Evolutionary conservation across 2,888 invertebrate genomes (phyloP), one percentile per base, ranked within the genome.

Genomic region (Oligia latruncula): DNA sequence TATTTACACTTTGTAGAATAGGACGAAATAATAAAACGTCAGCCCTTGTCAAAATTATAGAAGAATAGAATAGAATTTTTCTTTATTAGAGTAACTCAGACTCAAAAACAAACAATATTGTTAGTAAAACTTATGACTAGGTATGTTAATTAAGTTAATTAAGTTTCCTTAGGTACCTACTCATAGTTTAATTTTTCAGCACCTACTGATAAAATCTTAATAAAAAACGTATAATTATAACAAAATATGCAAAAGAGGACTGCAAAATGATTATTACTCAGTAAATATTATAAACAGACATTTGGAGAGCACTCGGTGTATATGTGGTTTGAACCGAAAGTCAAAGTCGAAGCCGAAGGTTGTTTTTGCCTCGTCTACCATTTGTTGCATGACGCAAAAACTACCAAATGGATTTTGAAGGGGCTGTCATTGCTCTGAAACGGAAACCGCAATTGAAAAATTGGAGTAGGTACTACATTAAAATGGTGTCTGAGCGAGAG

Each of bases 301-400:
- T 80, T 70, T 66, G 60, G 29, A 70, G 74, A 80, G 84, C 66
- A 60, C 74, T 84, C 43, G 70, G 58, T 67, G 58, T 29, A n/a
- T 43, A 60, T 77, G 80, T 73, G 87, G 74, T 77, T 74, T 60
- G 58, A 64, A 70, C 70, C 46, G 9, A 74, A 73, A 55, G 4
- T 29, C 64, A 15, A 40, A 40, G 40, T 4, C 40, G 40, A 40
- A 5, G 40, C 40, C 40, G 40, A 40, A 40, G 40, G 40, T 40
- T 58, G 71, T 87, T 85, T 86, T 83, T 84, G 23, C 52, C 43
- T 82, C 72, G n/a, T 74, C 52, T 65, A 71, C 74, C 62, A 77
- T 87, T 83, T 71, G 60, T 87, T 80, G 73, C 66, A 23, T 77
- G 52, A 75, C 62, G 66, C 74, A 80, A 87, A 85, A 85, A 75